Percentiles rank a stretch among this genome's conserved stretches.
Evolutionary conservation across 2,113 vertebrate genomes (phyloP).

Genomic region (Pollachius pollachius): DNA sequence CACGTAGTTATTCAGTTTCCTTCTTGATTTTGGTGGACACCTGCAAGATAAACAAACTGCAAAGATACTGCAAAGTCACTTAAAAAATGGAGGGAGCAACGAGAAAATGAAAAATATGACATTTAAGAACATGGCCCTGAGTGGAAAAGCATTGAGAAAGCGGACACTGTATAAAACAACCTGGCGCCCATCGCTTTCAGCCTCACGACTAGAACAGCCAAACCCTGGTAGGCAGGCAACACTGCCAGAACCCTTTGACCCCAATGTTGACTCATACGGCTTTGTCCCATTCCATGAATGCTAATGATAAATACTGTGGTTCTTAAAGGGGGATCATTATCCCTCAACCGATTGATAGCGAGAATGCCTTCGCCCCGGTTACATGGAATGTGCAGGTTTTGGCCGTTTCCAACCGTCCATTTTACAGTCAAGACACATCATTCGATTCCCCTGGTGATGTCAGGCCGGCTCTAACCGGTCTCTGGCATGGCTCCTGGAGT

Average conservation of each 20-base stretch:
- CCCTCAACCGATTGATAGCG: conserved; percentile 16
- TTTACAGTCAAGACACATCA: conserved; percentile 24
- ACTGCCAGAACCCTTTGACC: background rate
- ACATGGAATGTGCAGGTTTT: conserved; percentile 14
- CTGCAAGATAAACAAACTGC: too few species aligned
- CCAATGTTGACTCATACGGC: background rate
- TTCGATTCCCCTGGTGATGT: conserved; percentile 30
- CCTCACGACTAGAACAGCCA: too few species aligned
- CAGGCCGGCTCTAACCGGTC: background rate
- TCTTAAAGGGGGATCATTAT: conserved; percentile 13
- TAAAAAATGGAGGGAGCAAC: too few species aligned
- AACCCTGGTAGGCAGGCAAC: conserved; percentile 5
- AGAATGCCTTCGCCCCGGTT: conserved; percentile 14
- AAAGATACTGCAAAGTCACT: too few species aligned
- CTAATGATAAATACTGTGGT: conserved; percentile 12
- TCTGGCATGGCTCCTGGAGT: conserved; percentile 6
- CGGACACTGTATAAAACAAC: too few species aligned
- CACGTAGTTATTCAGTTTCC: too few species aligned
- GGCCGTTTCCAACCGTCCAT: conserved; percentile 26
- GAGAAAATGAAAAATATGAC: too few species aligned
- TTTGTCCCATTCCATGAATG: conserved; percentile 16
- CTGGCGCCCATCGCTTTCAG: too few species aligned
- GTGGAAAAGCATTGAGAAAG: too few species aligned
- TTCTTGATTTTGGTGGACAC: too few species aligned
- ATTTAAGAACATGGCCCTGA: too few species aligned